Evolutionary conservation across 2,888 invertebrate genomes (phyloP).

Genomic region (Dynastes grantii): DNA sequence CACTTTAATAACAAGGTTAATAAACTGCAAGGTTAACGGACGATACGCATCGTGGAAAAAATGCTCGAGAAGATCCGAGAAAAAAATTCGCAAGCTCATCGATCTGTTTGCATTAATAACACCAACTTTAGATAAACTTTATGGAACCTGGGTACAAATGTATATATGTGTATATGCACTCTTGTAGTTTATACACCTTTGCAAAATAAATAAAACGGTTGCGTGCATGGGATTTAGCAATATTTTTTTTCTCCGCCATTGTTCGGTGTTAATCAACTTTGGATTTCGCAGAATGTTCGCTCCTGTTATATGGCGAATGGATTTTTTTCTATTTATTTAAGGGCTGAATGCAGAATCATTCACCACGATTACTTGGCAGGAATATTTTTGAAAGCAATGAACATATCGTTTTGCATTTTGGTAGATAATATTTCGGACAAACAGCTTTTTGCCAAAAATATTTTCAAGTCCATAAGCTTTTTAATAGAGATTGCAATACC

Average conservation of each 20-base stretch:
- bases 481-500: no score
- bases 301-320: neutral
- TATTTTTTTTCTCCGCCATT: neutral
- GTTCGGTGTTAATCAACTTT: conserved; percentile 18
- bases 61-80: conserved; percentile 50
- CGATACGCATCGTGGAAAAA: conserved; percentile 53
- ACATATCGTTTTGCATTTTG: no score
- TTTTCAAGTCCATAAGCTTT: no score
- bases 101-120: conserved; percentile 51
- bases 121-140: conserved; percentile 43
- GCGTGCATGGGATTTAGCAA: neutral
- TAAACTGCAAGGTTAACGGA: conserved; percentile 54
- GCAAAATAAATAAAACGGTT: conserved; percentile 10
- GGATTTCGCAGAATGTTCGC: neutral
- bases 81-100: conserved; percentile 55
- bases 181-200: neutral
- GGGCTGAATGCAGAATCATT: neutral
- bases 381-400: no score
- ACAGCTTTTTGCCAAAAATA: no score
- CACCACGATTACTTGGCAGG: no score
- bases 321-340: neutral
- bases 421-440: no score
- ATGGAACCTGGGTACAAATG: neutral
- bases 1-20: conserved; percentile 49
- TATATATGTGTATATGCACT: no score